phyloP scores from a whole-genome alignment of 1,140 invertebrate species.

The Hycleus phaleratus region DNA sequence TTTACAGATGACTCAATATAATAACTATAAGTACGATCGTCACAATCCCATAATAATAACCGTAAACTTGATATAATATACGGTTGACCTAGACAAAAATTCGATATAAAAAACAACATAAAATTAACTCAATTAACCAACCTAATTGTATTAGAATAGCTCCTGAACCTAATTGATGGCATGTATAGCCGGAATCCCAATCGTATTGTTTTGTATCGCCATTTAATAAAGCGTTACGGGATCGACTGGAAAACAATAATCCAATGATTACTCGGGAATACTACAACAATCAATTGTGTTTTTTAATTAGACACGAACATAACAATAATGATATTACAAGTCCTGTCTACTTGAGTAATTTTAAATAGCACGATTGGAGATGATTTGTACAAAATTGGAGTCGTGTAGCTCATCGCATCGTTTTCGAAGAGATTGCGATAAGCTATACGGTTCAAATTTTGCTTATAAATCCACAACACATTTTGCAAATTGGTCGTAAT shows the following conservation, averaged over 20 bases:
- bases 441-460: too few species aligned
- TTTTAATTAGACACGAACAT: too few species aligned
- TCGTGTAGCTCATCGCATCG: too few species aligned
- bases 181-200: constrained; percentile 98
- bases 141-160: constrained; percentile 91
- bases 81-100: constrained; percentile 57
- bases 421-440: too few species aligned
- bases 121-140: constrained; percentile 10
- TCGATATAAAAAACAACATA: constrained; percentile 11
- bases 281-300: too few species aligned
- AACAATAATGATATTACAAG: too few species aligned
- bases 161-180: constrained; percentile 95
- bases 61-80: constrained; percentile 88
- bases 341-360: too few species aligned
- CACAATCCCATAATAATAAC: constrained; percentile 95
- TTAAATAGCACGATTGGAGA: too few species aligned
- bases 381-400: too few species aligned
- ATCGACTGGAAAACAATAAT: constrained; percentile 52
- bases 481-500: too few species aligned
- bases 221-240: constrained; percentile 91
- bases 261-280: too few species aligned
- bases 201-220: constrained; percentile 92
- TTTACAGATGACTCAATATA: constrained; percentile 95
- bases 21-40: constrained; percentile 92
- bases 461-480: too few species aligned